A percentile compares a stretch with the other conserved stretches of the same genome.
Conservation (phyloP, 2,888 invertebrate genomes). For the Clanis bilineata region DNA sequence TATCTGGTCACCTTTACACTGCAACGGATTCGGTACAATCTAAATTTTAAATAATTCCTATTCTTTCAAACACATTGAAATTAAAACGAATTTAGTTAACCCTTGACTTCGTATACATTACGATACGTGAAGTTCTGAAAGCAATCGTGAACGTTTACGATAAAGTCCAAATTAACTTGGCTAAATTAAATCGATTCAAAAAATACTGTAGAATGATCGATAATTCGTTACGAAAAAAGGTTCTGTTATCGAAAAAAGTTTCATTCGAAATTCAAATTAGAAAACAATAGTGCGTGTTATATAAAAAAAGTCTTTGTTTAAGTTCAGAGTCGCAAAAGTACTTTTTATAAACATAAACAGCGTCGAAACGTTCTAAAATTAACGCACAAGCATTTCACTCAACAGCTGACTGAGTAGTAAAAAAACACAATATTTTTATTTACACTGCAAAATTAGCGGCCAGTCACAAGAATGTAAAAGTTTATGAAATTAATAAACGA, state of each 20-base stretch:
- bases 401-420: slow-evolving; percentile 10
- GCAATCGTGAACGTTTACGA: not conserved
- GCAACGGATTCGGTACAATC: slow-evolving; percentile 6
- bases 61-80: not conserved
- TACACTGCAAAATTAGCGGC: not conserved
- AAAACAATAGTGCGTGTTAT: not conserved
- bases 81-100: slow-evolving; percentile 15
- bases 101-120: slow-evolving; percentile 6
- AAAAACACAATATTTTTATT: not conserved
- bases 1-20: slow-evolving; percentile 11
- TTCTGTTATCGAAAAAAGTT: slow-evolving; percentile 3
- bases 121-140: not conserved
- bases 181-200: not conserved
- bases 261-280: not conserved
- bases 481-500: not conserved
- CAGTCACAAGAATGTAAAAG: not conserved
- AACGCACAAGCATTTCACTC: slow-evolving; percentile 7
- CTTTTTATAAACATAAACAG: slow-evolving; percentile 13
- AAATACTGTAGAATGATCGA: not conserved
- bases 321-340: not conserved
- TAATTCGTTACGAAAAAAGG: slow-evolving; percentile 1
- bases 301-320: slow-evolving; percentile 9
- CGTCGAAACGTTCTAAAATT: not conserved
- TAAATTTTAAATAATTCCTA: not conserved
- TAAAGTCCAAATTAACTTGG: not conserved